A percentile compares a stretch with the other conserved stretches of the same genome.
phyloP scores from a whole-genome alignment of 2,113 vertebrate species.

The Panthera uncia region DNA sequence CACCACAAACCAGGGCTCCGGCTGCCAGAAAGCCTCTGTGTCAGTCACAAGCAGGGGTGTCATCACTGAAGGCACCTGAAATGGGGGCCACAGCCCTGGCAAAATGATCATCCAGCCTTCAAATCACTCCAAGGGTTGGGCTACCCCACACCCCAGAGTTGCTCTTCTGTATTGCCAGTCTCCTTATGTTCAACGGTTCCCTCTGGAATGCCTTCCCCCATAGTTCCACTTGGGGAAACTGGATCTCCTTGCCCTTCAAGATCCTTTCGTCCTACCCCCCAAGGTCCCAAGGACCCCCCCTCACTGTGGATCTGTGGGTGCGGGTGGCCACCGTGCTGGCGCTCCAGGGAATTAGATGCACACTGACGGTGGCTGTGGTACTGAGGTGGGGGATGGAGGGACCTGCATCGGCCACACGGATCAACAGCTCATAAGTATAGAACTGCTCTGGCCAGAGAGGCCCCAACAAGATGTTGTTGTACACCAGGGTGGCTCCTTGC shows the following conservation, averaged over 20 bases:
- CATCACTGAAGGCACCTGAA: conserved; percentile 49
- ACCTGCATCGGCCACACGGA: conserved; percentile 70
- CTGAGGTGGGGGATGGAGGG: conserved; percentile 61
- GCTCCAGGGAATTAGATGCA: conserved; percentile 78
- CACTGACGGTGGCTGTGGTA: conserved; percentile 79
- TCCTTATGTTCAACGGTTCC: background rate
- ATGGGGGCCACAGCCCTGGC: background rate
- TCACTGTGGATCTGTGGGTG: conserved; percentile 70
- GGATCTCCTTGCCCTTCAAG: background rate
- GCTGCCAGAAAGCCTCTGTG: conserved; percentile 78
- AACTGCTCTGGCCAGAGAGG: conserved; percentile 3
- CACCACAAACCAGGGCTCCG: conserved; percentile 84
- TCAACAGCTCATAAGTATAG: conserved; percentile 77
- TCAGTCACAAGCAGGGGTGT: conserved; percentile 69
- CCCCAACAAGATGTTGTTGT: conserved; percentile 24
- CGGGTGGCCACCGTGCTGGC: conserved; percentile 62
- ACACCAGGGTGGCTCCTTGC: conserved; percentile 68
- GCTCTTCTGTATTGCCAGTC: background rate
- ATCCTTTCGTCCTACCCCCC: background rate
- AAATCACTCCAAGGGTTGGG: background rate
- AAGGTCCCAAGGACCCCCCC: background rate
- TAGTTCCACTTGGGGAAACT: background rate
- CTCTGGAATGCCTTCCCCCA: background rate
- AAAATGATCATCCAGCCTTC: background rate
- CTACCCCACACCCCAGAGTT: background rate